Conservation (phyloP, 64 coral and sea anemone species). For the Orbicella faveolata region DNA sequence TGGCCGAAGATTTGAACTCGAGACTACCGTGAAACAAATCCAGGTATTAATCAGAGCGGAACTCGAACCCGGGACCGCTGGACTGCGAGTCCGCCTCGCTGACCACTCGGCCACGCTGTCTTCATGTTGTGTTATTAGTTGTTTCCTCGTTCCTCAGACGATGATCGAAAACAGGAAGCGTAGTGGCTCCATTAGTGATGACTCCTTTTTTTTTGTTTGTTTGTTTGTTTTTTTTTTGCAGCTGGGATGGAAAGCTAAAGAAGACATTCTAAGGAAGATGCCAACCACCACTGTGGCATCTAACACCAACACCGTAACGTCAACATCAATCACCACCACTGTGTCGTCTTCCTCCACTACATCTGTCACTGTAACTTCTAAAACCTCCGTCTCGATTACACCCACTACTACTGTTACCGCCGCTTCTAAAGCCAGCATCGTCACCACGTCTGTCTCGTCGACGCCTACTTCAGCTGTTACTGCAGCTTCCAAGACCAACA, state of each 20-base stretch:
- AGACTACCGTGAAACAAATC: too few species aligned
- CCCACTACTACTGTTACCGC: neutral
- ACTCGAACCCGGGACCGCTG: too few species aligned
- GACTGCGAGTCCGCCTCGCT: too few species aligned
- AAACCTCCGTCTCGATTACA: neutral
- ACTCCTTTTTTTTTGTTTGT: too few species aligned
- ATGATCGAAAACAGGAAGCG: too few species aligned
- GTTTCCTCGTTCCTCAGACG: too few species aligned
- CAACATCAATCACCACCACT: neutral
- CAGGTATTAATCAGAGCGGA: too few species aligned
- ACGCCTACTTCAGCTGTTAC: neutral
- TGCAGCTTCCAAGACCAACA: neutral
- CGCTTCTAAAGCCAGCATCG: neutral
- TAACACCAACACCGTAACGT: neutral
- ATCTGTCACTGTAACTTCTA: neutral
- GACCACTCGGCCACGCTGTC: neutral
- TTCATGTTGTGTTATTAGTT: too few species aligned
- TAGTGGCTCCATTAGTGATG: too few species aligned
- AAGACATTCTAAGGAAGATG: constrained; percentile 33
- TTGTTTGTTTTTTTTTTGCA: neutral
- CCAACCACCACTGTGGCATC: neutral
- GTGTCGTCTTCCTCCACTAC: neutral
- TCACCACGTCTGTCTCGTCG: neutral
- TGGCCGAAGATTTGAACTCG: too few species aligned
- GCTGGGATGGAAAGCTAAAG: constrained; percentile 45